Evolutionary conservation across 2,888 invertebrate species (phyloP).

Genomic region (Papilio elwesi): DNA sequence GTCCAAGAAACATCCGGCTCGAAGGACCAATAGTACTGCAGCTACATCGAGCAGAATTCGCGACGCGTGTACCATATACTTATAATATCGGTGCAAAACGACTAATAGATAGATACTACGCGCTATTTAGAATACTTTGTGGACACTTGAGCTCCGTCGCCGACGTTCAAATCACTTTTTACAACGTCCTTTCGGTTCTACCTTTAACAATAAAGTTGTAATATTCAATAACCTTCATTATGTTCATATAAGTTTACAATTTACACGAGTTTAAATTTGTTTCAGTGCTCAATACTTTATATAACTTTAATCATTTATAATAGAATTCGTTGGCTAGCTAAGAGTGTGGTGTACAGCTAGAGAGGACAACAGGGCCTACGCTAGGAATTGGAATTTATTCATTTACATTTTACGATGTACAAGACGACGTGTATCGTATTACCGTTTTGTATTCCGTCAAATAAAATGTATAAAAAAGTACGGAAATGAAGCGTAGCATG

Average conservation of each 20-base stretch:
- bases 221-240: constrained; percentile 64
- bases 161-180: constrained; percentile 57
- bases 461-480: constrained; percentile 48
- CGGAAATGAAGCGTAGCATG: constrained; percentile 52
- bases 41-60: constrained; percentile 47
- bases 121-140: constrained; percentile 79
- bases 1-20: constrained; percentile 18
- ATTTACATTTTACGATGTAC: constrained; percentile 45
- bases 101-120: constrained; percentile 76
- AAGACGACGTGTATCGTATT: constrained; percentile 39
- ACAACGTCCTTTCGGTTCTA: constrained; percentile 78
- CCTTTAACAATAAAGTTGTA: constrained; percentile 76
- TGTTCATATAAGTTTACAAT: constrained; percentile 63
- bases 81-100: constrained; percentile 79
- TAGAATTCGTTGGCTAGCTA: constrained; percentile 84
- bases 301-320: constrained; percentile 52
- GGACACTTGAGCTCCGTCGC: constrained; percentile 67
- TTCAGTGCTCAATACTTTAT: constrained; percentile 79
- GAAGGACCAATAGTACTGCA: constrained; percentile 20
- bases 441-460: constrained; percentile 29
- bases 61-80: constrained; percentile 60
- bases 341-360: constrained; percentile 71
- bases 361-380: constrained; percentile 70
- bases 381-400: constrained; percentile 72
- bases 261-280: constrained; percentile 72